Conservation (phyloP, 2,797 vertebrate species). For the Otolemur crassicaudatus region DNA sequence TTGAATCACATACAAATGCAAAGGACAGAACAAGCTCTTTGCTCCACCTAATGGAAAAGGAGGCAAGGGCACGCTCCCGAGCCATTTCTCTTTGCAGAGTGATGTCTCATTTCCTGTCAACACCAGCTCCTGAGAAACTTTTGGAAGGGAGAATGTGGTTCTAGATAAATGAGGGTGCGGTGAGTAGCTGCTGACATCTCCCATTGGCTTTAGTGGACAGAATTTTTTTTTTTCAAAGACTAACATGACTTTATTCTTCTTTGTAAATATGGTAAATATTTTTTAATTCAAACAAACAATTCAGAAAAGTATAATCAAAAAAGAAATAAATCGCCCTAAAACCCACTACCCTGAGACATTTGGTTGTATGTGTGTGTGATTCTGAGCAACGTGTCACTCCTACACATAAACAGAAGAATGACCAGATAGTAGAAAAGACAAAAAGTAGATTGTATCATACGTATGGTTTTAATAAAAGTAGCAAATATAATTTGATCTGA, state of each 20-base stretch:
- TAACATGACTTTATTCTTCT: not conserved
- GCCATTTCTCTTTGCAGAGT: not conserved
- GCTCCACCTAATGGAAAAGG: constrained; percentile 66
- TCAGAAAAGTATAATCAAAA: constrained; percentile 15
- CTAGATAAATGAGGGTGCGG: not conserved
- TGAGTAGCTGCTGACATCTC: not conserved
- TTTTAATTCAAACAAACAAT: not conserved
- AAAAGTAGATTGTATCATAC: not conserved
- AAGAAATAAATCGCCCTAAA: constrained; percentile 12
- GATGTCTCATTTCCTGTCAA: not conserved
- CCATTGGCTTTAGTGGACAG: not conserved
- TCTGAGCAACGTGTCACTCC: not conserved
- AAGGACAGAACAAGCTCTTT: constrained; percentile 44
- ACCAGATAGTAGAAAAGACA: not conserved
- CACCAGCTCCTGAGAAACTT: not conserved
- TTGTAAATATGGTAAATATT: not conserved
- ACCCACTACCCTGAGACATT: not conserved
- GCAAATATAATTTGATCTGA: constrained; percentile 20
- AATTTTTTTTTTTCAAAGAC: constrained; percentile 17
- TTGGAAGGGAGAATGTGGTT: not conserved
- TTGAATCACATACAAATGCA: not conserved
- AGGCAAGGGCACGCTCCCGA: not conserved
- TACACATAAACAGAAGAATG: not conserved
- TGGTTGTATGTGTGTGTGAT: not conserved
- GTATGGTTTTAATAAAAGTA: not conserved